Evolutionary conservation across 2,888 invertebrate genomes (phyloP).

Genomic region (Sesia bembeciformis): DNA sequence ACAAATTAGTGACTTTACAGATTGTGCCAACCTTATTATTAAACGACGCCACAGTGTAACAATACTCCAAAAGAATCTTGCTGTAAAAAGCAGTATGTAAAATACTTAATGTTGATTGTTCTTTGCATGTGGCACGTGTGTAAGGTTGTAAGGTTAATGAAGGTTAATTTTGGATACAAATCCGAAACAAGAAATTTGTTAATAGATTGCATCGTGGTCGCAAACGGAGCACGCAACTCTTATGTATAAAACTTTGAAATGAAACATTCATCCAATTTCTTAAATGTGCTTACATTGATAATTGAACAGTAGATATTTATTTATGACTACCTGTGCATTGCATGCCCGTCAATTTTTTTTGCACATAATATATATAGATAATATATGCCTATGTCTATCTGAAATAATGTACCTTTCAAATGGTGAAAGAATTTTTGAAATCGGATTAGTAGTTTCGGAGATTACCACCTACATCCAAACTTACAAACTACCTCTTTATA

Average conservation of each 20-base stretch:
- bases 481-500: too few species aligned
- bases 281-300: too few species aligned
- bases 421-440: too few species aligned
- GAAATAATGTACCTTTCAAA: too few species aligned
- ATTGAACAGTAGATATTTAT: too few species aligned
- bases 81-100: background rate
- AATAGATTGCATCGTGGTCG: slow-evolving; percentile 36
- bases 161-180: slow-evolving; percentile 18
- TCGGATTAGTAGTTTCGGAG: too few species aligned
- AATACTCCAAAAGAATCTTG: background rate
- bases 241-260: slow-evolving; percentile 18
- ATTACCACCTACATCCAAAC: too few species aligned
- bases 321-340: too few species aligned
- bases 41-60: background rate
- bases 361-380: too few species aligned
- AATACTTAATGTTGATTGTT: background rate
- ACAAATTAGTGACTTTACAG: slow-evolving; percentile 27
- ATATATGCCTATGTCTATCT: too few species aligned
- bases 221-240: slow-evolving; percentile 15
- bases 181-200: slow-evolving; percentile 26
- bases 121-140: slow-evolving; percentile 5
- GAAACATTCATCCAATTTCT: background rate
- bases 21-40: background rate
- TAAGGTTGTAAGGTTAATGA: slow-evolving; percentile 10
- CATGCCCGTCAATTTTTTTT: too few species aligned